Base-by-base conservation (phyloP, 1,140 invertebrate species). In the Drosophila rufa region DNA sequence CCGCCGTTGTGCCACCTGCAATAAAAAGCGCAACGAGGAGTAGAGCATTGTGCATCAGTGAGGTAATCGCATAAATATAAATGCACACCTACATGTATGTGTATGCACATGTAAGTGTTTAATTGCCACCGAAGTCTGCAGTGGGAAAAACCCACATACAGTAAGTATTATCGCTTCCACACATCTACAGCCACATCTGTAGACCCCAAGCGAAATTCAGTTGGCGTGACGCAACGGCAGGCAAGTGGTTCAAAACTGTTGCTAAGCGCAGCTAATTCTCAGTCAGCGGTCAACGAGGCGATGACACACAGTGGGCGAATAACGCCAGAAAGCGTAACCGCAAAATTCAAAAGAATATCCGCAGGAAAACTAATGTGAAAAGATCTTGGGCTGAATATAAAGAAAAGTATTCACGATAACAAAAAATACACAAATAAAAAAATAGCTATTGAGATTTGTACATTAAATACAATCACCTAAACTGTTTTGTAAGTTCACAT, bases 261-360 rank as follows among this genome's bases (percentile, higher is more conserved):
- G 83, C 83, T 80, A 89, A 86, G 83, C 83, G 84, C 84, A 76
- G 82, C 71, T 75, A 82, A 83, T 87, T 87, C 86, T 86, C 75
- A 82, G 76, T 58, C 66, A 75, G 75, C 76, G 59, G 73, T 76
- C 74, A 76, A 66, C 47, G 61, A 68, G 61, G 53, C 75, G 75
- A 69, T 78, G 75, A 78, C 75, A 78, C 75, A 78, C 75, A 78
- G 75, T 78, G 75, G 75, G 75, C 75, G 38, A 56, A 69, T 11
- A 14, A 25, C 33, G 15, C 30, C 51, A 11, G 45, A 61, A 78
- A 56, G 56, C 45, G 50, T 15, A 68, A 69, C 48, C 55, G 56
- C 14, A 55, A 50, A 60, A 43, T 68, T 43, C 56, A 48, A 33
- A 50, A 60, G 45, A 75, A 25, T 42, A 27, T 57, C n/a, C 40